phyloP scores from a whole-genome alignment of 2,888 invertebrate genomes.

The Timandra comae region DNA sequence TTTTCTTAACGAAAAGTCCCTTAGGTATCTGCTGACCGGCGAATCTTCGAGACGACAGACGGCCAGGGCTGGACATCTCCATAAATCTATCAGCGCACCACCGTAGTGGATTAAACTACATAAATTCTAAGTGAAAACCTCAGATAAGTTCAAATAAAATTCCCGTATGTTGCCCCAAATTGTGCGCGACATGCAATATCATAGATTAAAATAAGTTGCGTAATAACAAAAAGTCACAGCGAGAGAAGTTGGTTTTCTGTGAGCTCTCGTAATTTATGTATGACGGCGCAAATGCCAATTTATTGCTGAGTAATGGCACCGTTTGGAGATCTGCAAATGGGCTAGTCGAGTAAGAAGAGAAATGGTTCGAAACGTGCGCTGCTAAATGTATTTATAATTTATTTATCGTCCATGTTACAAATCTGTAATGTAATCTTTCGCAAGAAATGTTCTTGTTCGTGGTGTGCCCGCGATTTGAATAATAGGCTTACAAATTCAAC shows the following conservation, averaged over 20 bases:
- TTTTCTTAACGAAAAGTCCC: too few relatives aligned
- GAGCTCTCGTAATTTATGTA: constrained; percentile 72
- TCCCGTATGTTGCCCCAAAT: constrained; percentile 6
- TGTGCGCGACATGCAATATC: constrained; percentile 16
- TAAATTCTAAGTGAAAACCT: constrained; percentile 27
- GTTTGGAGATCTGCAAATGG: constrained; percentile 75
- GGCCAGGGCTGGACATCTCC: constrained; percentile 26
- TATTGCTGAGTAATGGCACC: constrained; percentile 75
- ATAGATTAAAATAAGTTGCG: constrained; percentile 32
- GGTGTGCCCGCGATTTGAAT: constrained; percentile 30
- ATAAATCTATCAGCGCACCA: constrained; percentile 38
- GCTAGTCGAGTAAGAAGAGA: constrained; percentile 72
- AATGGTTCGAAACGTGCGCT: constrained; percentile 66
- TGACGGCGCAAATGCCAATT: constrained; percentile 75
- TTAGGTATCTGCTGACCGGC: constrained; percentile 1
- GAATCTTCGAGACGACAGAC: constrained; percentile 16
- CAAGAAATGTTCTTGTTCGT: constrained; percentile 43
- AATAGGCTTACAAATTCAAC: constrained; percentile 28
- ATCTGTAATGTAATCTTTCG: constrained; percentile 62
- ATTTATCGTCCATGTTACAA: constrained; percentile 66
- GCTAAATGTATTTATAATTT: constrained; percentile 75
- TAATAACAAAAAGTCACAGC: constrained; percentile 58
- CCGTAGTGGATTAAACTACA: constrained; percentile 38
- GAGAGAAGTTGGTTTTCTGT: constrained; percentile 62
- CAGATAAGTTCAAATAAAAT: constrained; percentile 8